Conservation (phyloP, 1,140 invertebrate genomes). For the Nasonia longicornis region DNA sequence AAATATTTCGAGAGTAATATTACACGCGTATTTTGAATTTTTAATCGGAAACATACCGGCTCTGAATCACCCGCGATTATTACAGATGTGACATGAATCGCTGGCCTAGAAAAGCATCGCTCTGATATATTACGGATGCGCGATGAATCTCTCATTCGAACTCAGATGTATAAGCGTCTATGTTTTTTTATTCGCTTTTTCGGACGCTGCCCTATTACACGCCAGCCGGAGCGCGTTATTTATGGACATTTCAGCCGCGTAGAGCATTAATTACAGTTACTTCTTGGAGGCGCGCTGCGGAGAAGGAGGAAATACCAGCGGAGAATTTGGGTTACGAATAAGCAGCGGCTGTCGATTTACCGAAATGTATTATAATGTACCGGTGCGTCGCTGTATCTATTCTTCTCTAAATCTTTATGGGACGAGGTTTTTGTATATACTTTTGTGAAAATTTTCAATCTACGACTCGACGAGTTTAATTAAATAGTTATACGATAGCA, state of each 20-base stretch:
- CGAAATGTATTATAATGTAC: neutral
- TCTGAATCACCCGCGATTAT: neutral
- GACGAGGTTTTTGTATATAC: neutral
- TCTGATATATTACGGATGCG: slow-evolving; percentile 5
- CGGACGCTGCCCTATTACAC: slow-evolving; percentile 31
- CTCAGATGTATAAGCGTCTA: neutral
- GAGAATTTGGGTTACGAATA: slow-evolving; percentile 25
- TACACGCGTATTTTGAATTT: neutral
- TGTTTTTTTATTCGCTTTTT: slow-evolving; percentile 10
- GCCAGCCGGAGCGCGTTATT: slow-evolving; percentile 33
- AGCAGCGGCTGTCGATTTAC: neutral
- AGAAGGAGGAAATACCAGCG: neutral
- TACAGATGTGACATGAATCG: slow-evolving; percentile 1
- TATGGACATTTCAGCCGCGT: slow-evolving; percentile 34
- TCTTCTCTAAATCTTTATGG: neutral
- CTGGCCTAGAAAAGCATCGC: slow-evolving; percentile 17
- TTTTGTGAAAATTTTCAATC: no score
- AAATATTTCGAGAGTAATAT: neutral
- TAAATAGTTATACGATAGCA: neutral
- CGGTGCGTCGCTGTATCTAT: neutral
- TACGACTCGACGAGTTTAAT: slow-evolving; percentile 8
- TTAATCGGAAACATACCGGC: neutral
- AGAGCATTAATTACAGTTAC: slow-evolving; percentile 42
- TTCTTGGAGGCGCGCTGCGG: neutral
- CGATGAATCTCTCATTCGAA: slow-evolving; percentile 2